Evolutionary conservation across 2,888 invertebrate species (phyloP).

Genomic region (Vesta saturnalis): DNA sequence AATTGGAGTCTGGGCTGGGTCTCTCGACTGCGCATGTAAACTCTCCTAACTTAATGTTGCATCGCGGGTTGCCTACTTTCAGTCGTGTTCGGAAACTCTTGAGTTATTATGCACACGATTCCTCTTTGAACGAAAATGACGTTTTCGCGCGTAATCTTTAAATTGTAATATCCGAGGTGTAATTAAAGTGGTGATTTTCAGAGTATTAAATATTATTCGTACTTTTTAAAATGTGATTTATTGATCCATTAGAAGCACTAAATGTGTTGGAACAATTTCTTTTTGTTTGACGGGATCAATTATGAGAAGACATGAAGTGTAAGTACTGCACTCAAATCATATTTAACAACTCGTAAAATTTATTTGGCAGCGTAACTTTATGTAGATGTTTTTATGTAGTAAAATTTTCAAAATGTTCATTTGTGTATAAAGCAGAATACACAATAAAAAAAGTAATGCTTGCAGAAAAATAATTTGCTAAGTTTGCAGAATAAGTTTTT

Average conservation of each 20-base stretch:
- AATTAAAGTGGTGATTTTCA: not conserved
- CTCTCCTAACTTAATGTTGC: slow-evolving; percentile 32
- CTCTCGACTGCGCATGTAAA: slow-evolving; percentile 30
- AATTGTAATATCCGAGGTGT: not conserved
- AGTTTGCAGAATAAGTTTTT: not conserved
- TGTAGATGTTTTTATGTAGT: too few relatives aligned
- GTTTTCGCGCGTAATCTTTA: not conserved
- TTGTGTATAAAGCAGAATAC: too few relatives aligned
- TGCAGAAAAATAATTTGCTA: not conserved
- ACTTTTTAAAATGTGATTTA: not conserved
- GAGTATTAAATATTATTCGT: not conserved
- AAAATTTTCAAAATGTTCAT: too few relatives aligned
- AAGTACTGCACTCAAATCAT: too few relatives aligned
- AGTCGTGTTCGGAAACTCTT: slow-evolving; percentile 27
- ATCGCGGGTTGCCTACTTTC: slow-evolving; percentile 37
- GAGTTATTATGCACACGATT: not conserved
- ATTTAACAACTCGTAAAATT: too few relatives aligned
- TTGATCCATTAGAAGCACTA: too few relatives aligned
- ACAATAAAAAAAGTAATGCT: not conserved
- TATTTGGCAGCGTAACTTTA: too few relatives aligned
- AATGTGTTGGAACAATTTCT: not conserved
- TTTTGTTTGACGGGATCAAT: too few relatives aligned
- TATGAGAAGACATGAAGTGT: too few relatives aligned
- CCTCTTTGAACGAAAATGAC: not conserved
- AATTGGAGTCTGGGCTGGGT: slow-evolving; percentile 37